Percentiles rank a stretch among this genome's conserved stretches.
These are phyloP conservation scores for Octodonta nipae DNA, from an alignment of 2,888 invertebrate species.

Conservation along the genomic window DNA sequence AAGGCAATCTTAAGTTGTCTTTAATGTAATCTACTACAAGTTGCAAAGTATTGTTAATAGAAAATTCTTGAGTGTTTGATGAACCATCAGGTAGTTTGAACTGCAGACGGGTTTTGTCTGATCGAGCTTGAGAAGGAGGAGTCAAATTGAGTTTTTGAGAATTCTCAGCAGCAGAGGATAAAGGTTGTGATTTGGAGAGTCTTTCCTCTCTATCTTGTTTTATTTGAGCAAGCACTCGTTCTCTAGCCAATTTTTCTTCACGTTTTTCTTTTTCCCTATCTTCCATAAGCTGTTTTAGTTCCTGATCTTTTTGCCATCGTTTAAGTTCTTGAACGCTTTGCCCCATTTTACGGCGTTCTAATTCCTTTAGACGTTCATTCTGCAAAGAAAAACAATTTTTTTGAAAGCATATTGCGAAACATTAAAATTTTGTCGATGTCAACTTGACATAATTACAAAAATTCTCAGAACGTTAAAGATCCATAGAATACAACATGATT, in stretches of 20 bases:
- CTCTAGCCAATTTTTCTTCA: conserved; percentile 59
- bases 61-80: conserved; percentile 59
- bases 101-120: conserved; percentile 58
- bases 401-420: background rate
- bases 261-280: conserved; percentile 63
- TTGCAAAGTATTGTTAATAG: conserved; percentile 49
- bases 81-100: conserved; percentile 76
- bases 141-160: background rate
- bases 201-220: conserved; percentile 70
- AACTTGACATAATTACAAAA: too few species aligned
- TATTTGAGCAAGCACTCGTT: conserved; percentile 70
- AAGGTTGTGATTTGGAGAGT: conserved; percentile 31
- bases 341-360: conserved; percentile 60
- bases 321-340: conserved; percentile 60
- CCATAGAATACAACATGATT: too few species aligned
- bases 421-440: background rate
- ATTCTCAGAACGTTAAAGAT: too few species aligned
- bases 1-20: conserved; percentile 29
- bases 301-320: conserved; percentile 59
- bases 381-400: conserved; percentile 10
- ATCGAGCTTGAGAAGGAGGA: conserved; percentile 16
- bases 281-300: conserved; percentile 56
- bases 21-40: conserved; percentile 37
- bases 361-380: conserved; percentile 40
- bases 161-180: conserved; percentile 7